phyloP scores from a whole-genome alignment of 2,797 vertebrate species.

The Pangasius mekongensis region DNA sequence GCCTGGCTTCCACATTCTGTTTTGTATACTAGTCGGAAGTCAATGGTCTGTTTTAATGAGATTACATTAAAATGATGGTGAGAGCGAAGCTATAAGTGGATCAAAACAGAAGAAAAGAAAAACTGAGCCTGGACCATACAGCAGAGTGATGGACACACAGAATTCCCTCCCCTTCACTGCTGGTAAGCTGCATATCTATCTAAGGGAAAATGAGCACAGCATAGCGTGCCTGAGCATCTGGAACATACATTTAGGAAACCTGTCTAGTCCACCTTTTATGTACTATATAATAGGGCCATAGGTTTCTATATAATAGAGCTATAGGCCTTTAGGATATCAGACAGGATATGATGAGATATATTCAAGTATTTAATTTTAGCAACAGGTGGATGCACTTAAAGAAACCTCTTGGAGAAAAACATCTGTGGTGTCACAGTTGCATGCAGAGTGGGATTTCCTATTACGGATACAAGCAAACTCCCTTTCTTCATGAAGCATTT shows the following conservation, averaged over 20 bases:
- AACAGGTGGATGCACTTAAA: neutral
- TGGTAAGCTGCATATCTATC: conserved; percentile 42
- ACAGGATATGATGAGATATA: neutral
- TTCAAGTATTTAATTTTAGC: neutral
- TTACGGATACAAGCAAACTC: neutral
- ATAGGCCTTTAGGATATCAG: neutral
- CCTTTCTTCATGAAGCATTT: neutral
- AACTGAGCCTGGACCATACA: conserved; percentile 23
- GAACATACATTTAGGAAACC: neutral
- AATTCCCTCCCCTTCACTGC: conserved; percentile 25
- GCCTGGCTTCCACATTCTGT: conserved; percentile 48
- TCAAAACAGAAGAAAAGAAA: conserved; percentile 59
- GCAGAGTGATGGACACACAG: conserved; percentile 62
- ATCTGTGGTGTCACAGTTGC: neutral
- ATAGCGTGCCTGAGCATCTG: neutral
- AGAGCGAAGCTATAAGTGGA: conserved; percentile 46
- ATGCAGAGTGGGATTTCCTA: neutral
- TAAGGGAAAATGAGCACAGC: conserved; percentile 7
- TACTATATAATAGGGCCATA: neutral
- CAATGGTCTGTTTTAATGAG: neutral
- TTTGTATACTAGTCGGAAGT: conserved; percentile 35
- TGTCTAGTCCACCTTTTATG: neutral
- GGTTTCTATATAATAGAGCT: neutral
- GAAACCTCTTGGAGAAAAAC: neutral
- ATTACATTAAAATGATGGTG: conserved; percentile 25